Evolutionary conservation across 2,797 vertebrate species (phyloP), one percentile per base, ranked within the genome.

Genomic region (Poeciliopsis gracilis): DNA sequence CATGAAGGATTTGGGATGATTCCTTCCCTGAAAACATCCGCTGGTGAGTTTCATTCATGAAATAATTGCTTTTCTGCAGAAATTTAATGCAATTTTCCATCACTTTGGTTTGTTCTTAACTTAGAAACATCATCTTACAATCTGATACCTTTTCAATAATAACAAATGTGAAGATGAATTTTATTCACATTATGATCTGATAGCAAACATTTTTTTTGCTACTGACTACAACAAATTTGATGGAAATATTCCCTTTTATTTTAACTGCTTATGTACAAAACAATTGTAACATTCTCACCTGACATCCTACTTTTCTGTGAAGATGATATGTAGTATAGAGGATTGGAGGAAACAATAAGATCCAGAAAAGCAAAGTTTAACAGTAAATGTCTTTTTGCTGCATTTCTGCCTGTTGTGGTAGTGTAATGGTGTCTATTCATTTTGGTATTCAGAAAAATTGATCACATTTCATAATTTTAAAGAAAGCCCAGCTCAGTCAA

Each of bases 21-120:
- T 83, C 67, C 72, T 81, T 51, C 79, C 41, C 66, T 76, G 80
- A 81, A 75, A 82, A 72, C 82, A 76, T 45, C 86, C 75, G 41
- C 78, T 36, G 95, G 95, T 96, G 92, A 95, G 95, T 93, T 88
- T 73, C 18, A 57, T 57, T 76, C 41, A 67, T 45, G 11, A 8
- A 36, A n/a, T 8, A 28, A 63, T 55, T 53, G 13, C 28, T 77
- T 78, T 43, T 57, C 33, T 36, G 38, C 3, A 51, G 9, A 49
- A 51, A 38, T 18, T 6, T 9, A 25, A 36, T 0, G 3, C 12
- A 25, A 28, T 2, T 59, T 72, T 43, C 8, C 7, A 5, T 53
- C 30, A 45, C 15, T 46, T 23, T 57, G 25, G 16, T 16, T 13
- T 25, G 11, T 2, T 46, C 16, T 46, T 18, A 23, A 41, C 10